Evolutionary conservation across 2,113 vertebrate genomes (phyloP), one percentile per base, ranked within the genome.

Genomic region (Erinaceus europaeus): DNA sequence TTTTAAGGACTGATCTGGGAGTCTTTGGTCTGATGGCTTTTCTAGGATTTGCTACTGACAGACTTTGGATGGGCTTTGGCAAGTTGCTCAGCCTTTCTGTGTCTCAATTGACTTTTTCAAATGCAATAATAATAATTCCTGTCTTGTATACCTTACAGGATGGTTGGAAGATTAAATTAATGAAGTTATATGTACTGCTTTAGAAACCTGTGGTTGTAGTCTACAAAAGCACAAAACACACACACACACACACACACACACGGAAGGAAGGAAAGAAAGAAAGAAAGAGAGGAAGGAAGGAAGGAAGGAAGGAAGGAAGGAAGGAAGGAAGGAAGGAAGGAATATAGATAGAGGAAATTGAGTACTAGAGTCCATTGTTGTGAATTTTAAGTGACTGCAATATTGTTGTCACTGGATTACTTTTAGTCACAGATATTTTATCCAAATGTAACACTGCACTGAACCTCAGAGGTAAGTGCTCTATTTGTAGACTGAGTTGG

Each of bases 401-500:
- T 59, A 38, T 86, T 69, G 84, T 68, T 52, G 46, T 17, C 69
- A 57, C 59, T 74, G 15, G 44, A 81, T 36, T 81, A 29, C 13
- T 78, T 84, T 76, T 38, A 74, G 53, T 42, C 77, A 21, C 27
- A 78, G 46, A 57, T 72, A 29, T 80, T 78, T 50, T 74, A 65
- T 89, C 75, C 44, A 83, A 85, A 76, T 38, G 77, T 69, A 59
- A 17, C 48, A 27, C 57, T 34, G 8, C 15, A 10, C 71, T 44
- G 29, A 78, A 78, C 82, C 25, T 55, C 59, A 57, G 76, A 78
- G 77, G 64, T 87, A 77, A 84, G 72, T 64, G 53, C 75, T 84
- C 84, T 61, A 38, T 92, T 52, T 74, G 72, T 81, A 14, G 29
- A 36, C 40, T 11, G 44, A 82, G 23, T 78, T 74, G 52, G 27